phyloP scores from a whole-genome alignment of 2,797 vertebrate genomes.

The Sparus aurata region DNA sequence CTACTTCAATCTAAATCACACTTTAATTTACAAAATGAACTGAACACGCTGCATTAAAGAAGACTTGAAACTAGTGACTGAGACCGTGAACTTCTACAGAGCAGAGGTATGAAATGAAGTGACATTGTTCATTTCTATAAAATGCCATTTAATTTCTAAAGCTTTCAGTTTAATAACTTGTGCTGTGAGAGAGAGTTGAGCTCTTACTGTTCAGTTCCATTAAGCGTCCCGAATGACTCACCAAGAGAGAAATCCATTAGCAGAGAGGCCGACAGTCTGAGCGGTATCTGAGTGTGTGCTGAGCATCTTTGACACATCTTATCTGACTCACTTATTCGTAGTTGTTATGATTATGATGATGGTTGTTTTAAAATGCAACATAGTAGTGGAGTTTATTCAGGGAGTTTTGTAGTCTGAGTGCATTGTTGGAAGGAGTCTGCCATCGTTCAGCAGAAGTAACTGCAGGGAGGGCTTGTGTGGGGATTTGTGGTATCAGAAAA shows the following conservation, averaged over 20 bases:
- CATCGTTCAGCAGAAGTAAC: constrained; percentile 18
- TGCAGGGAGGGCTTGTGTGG: not conserved
- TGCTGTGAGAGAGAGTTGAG: not conserved
- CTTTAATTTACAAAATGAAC: too few relatives aligned
- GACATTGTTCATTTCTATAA: not conserved
- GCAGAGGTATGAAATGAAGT: too few relatives aligned
- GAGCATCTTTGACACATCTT: not conserved
- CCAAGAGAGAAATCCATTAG: not conserved
- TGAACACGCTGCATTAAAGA: too few relatives aligned
- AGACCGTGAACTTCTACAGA: too few relatives aligned
- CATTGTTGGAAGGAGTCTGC: constrained; percentile 11
- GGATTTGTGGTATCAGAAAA: constrained; percentile 49
- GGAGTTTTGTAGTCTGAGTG: not conserved
- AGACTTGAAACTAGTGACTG: too few relatives aligned
- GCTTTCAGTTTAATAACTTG: not conserved
- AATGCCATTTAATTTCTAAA: not conserved
- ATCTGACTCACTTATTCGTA: not conserved
- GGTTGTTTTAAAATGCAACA: not conserved
- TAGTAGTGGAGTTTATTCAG: constrained; percentile 2
- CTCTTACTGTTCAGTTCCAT: not conserved
- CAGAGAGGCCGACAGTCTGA: not conserved
- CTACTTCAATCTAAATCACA: too few relatives aligned
- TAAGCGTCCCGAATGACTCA: not conserved
- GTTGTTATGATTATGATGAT: not conserved
- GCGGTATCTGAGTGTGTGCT: not conserved